Evolutionary conservation across 2,888 invertebrate species (phyloP), one percentile per base, ranked within the genome.

Genomic region (Chaetogeoica ovagalla): DNA sequence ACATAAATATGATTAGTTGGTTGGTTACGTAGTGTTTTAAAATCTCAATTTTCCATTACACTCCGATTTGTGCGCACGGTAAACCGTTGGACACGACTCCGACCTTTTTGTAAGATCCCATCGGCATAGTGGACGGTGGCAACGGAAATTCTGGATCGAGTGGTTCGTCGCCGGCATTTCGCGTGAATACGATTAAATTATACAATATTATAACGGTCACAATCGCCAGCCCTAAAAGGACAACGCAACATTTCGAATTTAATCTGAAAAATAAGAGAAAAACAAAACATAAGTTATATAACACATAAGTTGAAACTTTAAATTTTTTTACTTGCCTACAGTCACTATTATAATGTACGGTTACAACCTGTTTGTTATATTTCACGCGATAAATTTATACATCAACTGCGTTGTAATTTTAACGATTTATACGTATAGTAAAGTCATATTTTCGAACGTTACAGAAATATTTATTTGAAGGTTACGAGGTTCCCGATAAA

Each of bases 11-110:
- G 2, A 17, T 30, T 30, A 30, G 8, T 52, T 52, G 15, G 52
- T 4, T 52, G 15, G 4, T 2, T 11, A 17, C 52, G 8, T 52
- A 30, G 30, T 52, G 17, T 52, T 55, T 8, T 9, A 48, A 19
- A 48, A 68, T 68, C 8, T 23, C 39, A 30, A n/a, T 43, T n/a
- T 13, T 15, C 6, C 30, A 68, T 63, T 81, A 84, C 84, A 82
- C 83, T 82, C 86, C 88, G 82, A 87, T 85, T 1, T 83, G 83
- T 5, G 87, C 86, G 83, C 87, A 87, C 1, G 85, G 84, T 5
- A 84, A 84, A 0, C 86, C 86, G 83, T 87, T 87, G 21, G 86
- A 85, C 37, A 85, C 85, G 11, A 88, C 85, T 3, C 87, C 87
- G 5, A 86, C 87, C 21, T 83, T 74, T 23, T 66, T 79, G 81